phyloP scores from a whole-genome alignment of 2,113 vertebrate species.

The Acrocephalus kingi region DNA sequence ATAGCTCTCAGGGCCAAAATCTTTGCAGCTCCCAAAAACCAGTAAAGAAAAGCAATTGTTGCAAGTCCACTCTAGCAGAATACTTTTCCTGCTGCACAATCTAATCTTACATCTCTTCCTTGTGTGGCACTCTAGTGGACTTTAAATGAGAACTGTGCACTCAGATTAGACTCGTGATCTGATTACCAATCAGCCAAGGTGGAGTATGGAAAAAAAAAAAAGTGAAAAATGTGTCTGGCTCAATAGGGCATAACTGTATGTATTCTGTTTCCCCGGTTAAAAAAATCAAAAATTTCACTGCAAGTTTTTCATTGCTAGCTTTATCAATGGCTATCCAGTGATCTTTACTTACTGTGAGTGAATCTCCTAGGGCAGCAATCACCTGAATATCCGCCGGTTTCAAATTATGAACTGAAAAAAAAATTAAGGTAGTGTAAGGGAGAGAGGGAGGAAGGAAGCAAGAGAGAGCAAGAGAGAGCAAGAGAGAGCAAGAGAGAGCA shows the following conservation, averaged over 20 bases:
- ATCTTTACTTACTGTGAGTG: constrained; percentile 85
- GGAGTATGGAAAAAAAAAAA: not conserved
- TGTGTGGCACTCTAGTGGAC: not conserved
- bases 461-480: too few relatives aligned
- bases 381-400: constrained; percentile 88
- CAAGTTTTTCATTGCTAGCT: not conserved
- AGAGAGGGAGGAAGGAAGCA: not conserved
- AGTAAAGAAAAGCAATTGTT: not conserved
- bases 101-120: not conserved
- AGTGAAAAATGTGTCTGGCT: not conserved
- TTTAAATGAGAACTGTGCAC: not conserved
- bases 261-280: not conserved
- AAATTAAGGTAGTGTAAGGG: not conserved
- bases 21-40: not conserved
- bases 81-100: not conserved
- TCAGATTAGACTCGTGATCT: not conserved
- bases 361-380: constrained; percentile 90
- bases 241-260: not conserved
- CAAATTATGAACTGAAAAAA: constrained; percentile 85
- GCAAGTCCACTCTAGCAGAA: not conserved
- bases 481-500: too few relatives aligned
- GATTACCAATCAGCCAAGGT: not conserved
- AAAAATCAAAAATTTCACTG: not conserved
- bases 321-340: not conserved
- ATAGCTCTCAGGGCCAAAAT: not conserved